phyloP scores from a whole-genome alignment of 2,888 invertebrate species.

The Beris chalybata region DNA sequence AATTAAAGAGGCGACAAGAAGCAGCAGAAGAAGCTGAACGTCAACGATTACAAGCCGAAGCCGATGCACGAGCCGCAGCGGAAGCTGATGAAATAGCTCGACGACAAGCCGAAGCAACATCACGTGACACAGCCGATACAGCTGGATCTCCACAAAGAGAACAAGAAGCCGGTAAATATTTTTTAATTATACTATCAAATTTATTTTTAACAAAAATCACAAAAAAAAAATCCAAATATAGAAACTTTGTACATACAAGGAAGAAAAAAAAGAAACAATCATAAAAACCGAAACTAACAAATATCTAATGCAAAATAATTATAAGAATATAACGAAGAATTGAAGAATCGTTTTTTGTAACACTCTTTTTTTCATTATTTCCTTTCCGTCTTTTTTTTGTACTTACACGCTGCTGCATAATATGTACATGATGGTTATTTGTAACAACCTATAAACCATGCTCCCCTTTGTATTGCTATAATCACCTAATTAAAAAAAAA shows the following conservation, averaged over 20 bases:
- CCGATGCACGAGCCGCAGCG: constrained; percentile 58
- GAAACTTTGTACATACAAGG: constrained; percentile 22
- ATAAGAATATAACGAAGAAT: constrained; percentile 19
- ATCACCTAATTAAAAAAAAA: constrained; percentile 1
- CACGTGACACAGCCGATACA: constrained; percentile 52
- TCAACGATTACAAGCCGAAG: constrained; percentile 63
- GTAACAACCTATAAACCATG: constrained; percentile 19
- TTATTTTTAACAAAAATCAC: background rate
- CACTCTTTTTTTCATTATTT: constrained; percentile 17
- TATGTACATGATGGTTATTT: constrained; percentile 24
- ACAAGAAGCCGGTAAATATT: constrained; percentile 49
- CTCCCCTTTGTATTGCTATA: constrained; percentile 7
- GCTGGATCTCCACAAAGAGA: constrained; percentile 51
- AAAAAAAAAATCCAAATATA: constrained; percentile 7
- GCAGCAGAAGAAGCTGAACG: constrained; percentile 82
- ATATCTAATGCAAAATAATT: background rate
- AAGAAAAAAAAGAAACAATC: constrained; percentile 20
- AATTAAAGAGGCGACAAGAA: constrained; percentile 86
- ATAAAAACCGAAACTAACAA: constrained; percentile 6
- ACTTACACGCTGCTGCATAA: constrained; percentile 41
- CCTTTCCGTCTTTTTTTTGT: constrained; percentile 34
- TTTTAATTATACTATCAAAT: background rate
- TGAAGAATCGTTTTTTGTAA: constrained; percentile 20
- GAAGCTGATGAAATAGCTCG: constrained; percentile 59
- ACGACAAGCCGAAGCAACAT: constrained; percentile 50